These are phyloP conservation scores for Penaeus indicus DNA, from an alignment of 1,140 invertebrate species.

Conservation along the genomic window DNA sequence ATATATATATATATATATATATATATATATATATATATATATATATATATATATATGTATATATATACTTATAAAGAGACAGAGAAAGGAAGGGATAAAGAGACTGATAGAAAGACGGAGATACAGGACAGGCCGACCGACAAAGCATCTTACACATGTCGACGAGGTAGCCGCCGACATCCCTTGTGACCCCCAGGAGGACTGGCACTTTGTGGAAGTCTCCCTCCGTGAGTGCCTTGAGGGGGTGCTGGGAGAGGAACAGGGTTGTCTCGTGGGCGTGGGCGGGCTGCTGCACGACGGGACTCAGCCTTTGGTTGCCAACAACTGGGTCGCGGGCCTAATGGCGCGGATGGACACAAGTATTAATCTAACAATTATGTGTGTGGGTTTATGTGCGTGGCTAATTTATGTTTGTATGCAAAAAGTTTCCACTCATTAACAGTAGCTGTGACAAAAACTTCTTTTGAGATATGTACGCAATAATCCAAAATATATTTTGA, in stretches of 20 bases:
- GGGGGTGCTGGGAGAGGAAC: slow-evolving; percentile 69
- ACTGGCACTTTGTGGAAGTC: slow-evolving; percentile 68
- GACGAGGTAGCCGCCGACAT: slow-evolving; percentile 67
- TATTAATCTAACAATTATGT: too few species aligned
- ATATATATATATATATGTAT: too few species aligned
- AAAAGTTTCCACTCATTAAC: too few species aligned
- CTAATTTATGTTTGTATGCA: too few species aligned
- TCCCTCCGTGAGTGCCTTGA: slow-evolving; percentile 67
- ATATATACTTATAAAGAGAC: too few species aligned
- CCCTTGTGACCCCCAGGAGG: slow-evolving; percentile 68
- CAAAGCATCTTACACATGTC: slow-evolving; percentile 42
- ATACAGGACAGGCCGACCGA: not conserved
- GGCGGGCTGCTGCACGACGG: slow-evolving; percentile 29
- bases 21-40: too few species aligned
- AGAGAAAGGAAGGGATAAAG: too few species aligned
- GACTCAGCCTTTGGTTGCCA: slow-evolving; percentile 54
- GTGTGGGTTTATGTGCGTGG: too few species aligned
- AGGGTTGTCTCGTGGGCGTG: slow-evolving; percentile 30
- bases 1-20: too few species aligned
- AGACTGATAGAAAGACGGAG: not conserved
- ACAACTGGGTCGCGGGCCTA: slow-evolving; percentile 53
- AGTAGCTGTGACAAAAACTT: too few species aligned
- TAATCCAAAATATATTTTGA: too few species aligned
- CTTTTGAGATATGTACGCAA: too few species aligned
- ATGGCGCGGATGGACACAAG: not conserved